Percentiles rank a stretch among this genome's conserved stretches.
Evolutionary conservation across 1,140 invertebrate genomes (phyloP).

Genomic region (Neotoxoptera formosana): DNA sequence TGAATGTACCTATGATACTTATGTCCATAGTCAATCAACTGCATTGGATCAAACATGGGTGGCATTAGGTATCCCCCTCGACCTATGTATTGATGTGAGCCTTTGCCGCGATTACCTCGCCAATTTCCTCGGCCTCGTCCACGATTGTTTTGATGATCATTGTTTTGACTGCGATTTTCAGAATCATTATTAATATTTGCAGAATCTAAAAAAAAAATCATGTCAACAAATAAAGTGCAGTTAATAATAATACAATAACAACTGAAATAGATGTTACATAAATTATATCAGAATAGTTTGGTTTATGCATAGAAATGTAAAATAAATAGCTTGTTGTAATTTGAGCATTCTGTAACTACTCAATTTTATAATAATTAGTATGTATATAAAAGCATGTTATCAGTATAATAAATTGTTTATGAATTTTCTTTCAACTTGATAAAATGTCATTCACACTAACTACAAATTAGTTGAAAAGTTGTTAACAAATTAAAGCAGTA

Average conservation of each 20-base stretch:
- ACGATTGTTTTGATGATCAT: constrained; percentile 1
- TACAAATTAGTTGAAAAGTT: background rate
- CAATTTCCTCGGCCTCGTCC: constrained; percentile 18
- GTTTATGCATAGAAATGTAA: background rate
- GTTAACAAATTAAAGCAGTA: background rate
- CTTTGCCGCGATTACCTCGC: constrained; percentile 22
- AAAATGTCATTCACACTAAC: no score
- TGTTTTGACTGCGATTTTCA: background rate
- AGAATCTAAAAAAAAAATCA: constrained; percentile 16
- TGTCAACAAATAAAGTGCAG: background rate
- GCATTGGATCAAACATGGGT: constrained; percentile 41
- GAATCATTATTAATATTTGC: background rate
- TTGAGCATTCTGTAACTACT: background rate
- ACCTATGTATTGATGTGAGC: background rate
- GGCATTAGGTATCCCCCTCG: constrained; percentile 18
- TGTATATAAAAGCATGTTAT: background rate
- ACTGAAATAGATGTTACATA: background rate
- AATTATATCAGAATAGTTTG: background rate
- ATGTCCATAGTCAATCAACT: constrained; percentile 36
- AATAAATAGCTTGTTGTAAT: background rate
- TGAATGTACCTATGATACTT: constrained; percentile 43
- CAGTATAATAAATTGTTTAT: background rate
- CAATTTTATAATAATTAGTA: background rate
- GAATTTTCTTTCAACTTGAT: no score
- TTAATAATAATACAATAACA: background rate